phyloP scores from a whole-genome alignment of 2,113 vertebrate genomes.

The Xenopus tropicalis region UCB_Xtro_10.0 CM004447.2:162105501-162106000 shows the following conservation, averaged over 20 bases:
- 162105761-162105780: no score
- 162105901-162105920: constrained; percentile 94
- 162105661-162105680: constrained; percentile 79
- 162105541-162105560: not conserved
- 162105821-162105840: no score
- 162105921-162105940: constrained; percentile 98
- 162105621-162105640: constrained; percentile 97
- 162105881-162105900: constrained; percentile 98
- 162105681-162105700: not conserved
- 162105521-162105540: constrained; percentile 86
- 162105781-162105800: no score
- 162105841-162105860: no score
- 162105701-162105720: no score
- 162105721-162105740: no score
- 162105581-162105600: constrained; percentile 34
- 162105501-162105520: constrained; percentile 97
- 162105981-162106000: constrained; percentile 54
- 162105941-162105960: constrained; percentile 92
- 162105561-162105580: not conserved
- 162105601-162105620: constrained; percentile 79
- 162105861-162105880: constrained; percentile 47
- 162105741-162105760: no score
- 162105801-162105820: no score
- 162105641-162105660: constrained; percentile 99
- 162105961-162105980: constrained; percentile 92